Base-by-base conservation (phyloP, 92 coral and sea anemone genomes). In the Isaurus tuberculatus region DNA sequence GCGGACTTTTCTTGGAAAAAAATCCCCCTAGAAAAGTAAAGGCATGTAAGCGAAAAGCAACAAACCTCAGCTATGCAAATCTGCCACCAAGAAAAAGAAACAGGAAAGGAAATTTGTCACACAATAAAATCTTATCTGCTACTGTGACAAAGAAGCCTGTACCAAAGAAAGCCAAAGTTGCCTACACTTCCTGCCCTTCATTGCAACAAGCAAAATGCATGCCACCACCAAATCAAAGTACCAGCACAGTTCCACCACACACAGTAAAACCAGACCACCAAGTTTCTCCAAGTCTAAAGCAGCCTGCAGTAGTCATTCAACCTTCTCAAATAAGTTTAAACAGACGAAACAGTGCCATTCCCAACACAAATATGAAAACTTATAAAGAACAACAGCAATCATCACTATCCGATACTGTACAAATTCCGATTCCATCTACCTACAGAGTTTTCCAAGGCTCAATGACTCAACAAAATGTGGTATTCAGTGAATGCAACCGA, bases 1-100 rank as follows among this genome's bases (percentile, higher is more conserved):
- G 86, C 48, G 86, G 68, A 44, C 79, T 83, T 71, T 72, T 83
- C 44, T 46, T 69, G 33, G 77, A 68, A 69, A 27, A n/a, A 25
- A 81, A 69, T 65, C 51, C 34, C 15, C 79, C 40, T 29, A 30
- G 53, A 80, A 80, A 80, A 48, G 16, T 14, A 49, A 49, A 49
- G 17, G 16, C 58, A 49, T 49, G 17, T 49, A 49, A 49, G 22
- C 58, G 20, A 49, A 49, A 49, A 49, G 58, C 58, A 15, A 49
- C 58, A 49, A 49, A 49, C 58, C 20, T 49, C 58, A 49, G 17
- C 58, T 49, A 49, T 49, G 58, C 20, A 15, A 13, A 13, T 19
- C 58, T 49, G 17, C 20, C 20, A 15, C 58, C 58, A 49, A 16
- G 58, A 49, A 49, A 13, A 48, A 49, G 17, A 49, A 10, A 49